phyloP scores from a whole-genome alignment of 2,797 vertebrate genomes.

The Coregonus ussuriensis region DNA sequence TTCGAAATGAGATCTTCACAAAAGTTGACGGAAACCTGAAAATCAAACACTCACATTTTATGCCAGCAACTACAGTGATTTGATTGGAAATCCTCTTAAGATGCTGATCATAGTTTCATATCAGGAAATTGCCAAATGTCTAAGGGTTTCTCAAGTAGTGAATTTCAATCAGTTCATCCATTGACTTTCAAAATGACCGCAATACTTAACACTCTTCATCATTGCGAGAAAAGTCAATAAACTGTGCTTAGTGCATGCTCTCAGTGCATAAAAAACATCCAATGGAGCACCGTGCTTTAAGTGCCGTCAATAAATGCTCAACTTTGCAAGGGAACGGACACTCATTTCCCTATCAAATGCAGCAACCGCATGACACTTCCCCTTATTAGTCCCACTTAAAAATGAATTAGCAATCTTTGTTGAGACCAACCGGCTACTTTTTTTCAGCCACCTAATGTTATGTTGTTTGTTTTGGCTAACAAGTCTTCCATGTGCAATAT shows the following conservation, averaged over 20 bases:
- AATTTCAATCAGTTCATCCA: neutral
- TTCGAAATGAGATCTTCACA: neutral
- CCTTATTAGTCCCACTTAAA: neutral
- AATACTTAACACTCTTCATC: neutral
- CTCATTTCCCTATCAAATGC: neutral
- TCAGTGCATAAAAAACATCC: neutral
- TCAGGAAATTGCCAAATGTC: neutral
- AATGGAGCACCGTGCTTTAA: neutral
- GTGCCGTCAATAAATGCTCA: neutral
- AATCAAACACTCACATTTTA: conserved; percentile 5
- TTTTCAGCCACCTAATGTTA: neutral
- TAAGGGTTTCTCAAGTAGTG: neutral
- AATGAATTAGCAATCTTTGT: neutral
- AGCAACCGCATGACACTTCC: neutral
- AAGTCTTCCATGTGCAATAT: neutral
- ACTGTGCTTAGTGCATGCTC: neutral
- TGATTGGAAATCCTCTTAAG: no score
- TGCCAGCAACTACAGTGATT: no score
- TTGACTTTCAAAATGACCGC: neutral
- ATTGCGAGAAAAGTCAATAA: neutral
- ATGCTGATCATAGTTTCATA: no score
- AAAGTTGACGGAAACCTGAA: neutral
- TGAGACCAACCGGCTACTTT: neutral
- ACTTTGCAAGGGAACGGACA: neutral
- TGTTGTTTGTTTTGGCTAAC: neutral